phyloP scores from a whole-genome alignment of 2,113 vertebrate species.

The Mustela lutreola region DNA sequence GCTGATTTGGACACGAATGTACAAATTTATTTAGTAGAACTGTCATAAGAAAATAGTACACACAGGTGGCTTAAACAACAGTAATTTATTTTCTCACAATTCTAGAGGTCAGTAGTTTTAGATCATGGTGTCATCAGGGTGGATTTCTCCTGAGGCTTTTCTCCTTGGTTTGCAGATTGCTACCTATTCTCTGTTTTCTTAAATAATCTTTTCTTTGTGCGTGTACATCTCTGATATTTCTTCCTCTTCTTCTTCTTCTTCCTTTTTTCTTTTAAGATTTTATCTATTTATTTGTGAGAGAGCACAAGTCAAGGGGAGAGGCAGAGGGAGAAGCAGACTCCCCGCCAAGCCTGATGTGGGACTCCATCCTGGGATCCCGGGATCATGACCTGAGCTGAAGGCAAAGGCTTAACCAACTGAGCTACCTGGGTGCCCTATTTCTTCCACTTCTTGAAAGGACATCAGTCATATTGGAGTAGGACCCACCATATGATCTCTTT shows the following conservation, averaged over 20 bases:
- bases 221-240: background rate
- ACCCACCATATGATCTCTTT: background rate
- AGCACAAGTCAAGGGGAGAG: too few relatives aligned
- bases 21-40: background rate
- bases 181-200: background rate
- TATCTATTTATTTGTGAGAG: too few relatives aligned
- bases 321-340: too few relatives aligned
- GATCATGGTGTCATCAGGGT: background rate
- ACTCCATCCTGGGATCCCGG: too few relatives aligned
- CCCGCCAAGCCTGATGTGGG: too few relatives aligned
- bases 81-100: constrained; percentile 35
- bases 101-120: background rate
- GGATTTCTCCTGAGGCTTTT: background rate
- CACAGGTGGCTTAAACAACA: background rate
- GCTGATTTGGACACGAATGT: background rate
- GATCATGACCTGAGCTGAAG: too few relatives aligned
- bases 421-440: background rate
- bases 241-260: background rate
- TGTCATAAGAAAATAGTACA: background rate
- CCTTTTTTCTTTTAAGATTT: too few relatives aligned
- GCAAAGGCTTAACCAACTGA: too few relatives aligned
- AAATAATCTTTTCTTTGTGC: background rate
- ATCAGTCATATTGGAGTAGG: background rate
- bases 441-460: background rate
- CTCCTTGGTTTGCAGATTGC: background rate